Percentiles rank a stretch among this genome's conserved stretches.
These are phyloP conservation scores for Sapajus apella DNA, from an alignment of 2,113 vertebrate species.

Conservation along the genomic window DNA sequence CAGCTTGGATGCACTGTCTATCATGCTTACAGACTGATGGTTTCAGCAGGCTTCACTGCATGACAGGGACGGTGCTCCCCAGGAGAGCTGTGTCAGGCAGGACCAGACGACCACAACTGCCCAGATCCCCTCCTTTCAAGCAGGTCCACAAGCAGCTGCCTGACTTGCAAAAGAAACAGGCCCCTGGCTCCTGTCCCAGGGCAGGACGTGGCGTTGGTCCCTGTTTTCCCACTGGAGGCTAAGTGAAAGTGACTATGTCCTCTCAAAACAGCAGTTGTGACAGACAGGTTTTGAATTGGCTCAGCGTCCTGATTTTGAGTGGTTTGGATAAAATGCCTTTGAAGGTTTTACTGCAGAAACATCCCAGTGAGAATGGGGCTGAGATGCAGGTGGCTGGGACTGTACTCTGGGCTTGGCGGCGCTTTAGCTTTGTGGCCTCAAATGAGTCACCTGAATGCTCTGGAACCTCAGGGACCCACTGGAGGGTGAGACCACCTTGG, in stretches of 20 bases:
- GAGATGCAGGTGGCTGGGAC: background rate
- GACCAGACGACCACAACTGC: background rate
- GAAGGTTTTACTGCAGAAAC: background rate
- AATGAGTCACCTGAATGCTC: background rate
- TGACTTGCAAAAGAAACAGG: background rate
- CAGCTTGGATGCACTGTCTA: background rate
- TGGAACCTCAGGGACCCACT: background rate
- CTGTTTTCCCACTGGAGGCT: background rate
- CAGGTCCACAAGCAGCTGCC: background rate
- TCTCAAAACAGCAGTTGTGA: background rate
- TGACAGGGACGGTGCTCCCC: background rate
- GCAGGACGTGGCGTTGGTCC: background rate
- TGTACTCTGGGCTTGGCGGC: background rate
- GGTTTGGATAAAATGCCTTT: background rate
- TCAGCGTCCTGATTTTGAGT: background rate
- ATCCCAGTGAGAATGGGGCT: fast-evolving
- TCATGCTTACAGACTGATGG: background rate
- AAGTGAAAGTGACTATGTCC: background rate
- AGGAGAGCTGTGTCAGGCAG: fast-evolving
- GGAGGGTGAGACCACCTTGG: too few species aligned
- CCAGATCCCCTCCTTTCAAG: background rate
- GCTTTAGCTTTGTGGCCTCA: background rate
- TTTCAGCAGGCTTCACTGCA: fast-evolving
- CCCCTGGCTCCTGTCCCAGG: background rate
- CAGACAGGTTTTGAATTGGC: background rate